Base-by-base conservation (phyloP, 2,113 vertebrate genomes). In the Tetrax tetrax region DNA sequence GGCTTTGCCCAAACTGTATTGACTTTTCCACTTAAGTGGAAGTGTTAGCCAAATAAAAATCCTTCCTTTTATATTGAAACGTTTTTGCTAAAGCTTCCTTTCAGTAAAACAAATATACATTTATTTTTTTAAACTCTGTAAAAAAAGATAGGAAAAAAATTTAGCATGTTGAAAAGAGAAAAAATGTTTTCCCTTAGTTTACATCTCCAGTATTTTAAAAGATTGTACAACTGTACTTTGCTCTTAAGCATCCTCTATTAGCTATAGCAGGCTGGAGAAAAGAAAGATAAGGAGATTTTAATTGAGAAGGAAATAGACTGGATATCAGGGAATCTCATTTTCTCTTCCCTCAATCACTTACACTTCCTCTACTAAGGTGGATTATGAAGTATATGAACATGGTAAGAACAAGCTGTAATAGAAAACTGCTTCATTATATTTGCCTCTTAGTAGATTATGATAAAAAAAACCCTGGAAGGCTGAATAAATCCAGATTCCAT, bases 21-120 rank as follows among this genome's bases (percentile, higher is more conserved):
- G 53, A 48, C 33, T 63, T 92, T 65, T 91, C 72, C 51, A 57
- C 48, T 38, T 71, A 74, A 91, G 27, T 37, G 7, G 31, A 88
- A 71, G 68, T 35, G 66, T 91, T 92, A 96, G 81, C 37, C 83
- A 74, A 86, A 80, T 57, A 41, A 92, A 96, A 96, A 92, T 80
- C 45, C 57, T 80, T 80, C 45, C 57, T 80, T 80, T 90, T 12
- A 0, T 74, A 83, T 6, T 66, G 50, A 86, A 92, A 43, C 24
- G 23, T 37, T 89, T 93, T 81, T 77, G 25, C 23, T 86, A 65
- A 92, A 83, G 27, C 41, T 95, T 92, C 71, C 37, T 77, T 72
- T 69, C 60, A 41, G 9, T 69, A 74, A 83, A 93, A 90, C 35
- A 95, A 85, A 92, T 61, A 56, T 5, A 24, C 10, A 19, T 19